A percentile compares a stretch with the other conserved stretches of the same genome.
These are phyloP conservation scores for Epizoanthus illoricatus DNA, from an alignment of 92 coral and sea anemone species.

Conservation along the genomic window DNA sequence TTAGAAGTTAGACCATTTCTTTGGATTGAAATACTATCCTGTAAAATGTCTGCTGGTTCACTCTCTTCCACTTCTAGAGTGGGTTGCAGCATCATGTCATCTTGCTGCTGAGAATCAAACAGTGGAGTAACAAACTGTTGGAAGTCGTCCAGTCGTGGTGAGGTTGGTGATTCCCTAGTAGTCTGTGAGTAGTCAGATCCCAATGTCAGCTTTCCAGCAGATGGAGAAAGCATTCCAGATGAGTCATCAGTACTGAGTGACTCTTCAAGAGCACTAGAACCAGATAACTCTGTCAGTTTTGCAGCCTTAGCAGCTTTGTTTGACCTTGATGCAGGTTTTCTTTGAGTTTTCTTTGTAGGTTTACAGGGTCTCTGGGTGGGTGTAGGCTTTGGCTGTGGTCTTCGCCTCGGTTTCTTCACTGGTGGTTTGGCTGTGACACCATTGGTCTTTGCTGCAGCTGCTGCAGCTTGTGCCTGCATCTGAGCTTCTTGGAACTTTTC, in stretches of 20 bases:
- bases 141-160: slow-evolving; percentile 70
- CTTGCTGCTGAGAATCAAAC: slow-evolving; percentile 77
- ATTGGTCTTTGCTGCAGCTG: slow-evolving; percentile 61
- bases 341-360: slow-evolving; percentile 59
- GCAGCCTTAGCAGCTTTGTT: slow-evolving; percentile 54
- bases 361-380: slow-evolving; percentile 60
- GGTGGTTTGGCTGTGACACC: slow-evolving; percentile 68
- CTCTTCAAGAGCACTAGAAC: slow-evolving; percentile 56
- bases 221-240: slow-evolving; percentile 68
- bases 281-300: slow-evolving; percentile 52
- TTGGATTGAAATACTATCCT: slow-evolving; percentile 42
- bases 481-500: slow-evolving; percentile 73
- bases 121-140: slow-evolving; percentile 72
- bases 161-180: slow-evolving; percentile 65
- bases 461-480: slow-evolving; percentile 71
- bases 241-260: slow-evolving; percentile 75
- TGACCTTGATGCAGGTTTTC: slow-evolving; percentile 71
- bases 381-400: slow-evolving; percentile 76
- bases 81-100: slow-evolving; percentile 58
- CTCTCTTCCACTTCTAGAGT: slow-evolving; percentile 61
- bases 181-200: slow-evolving; percentile 79
- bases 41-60: slow-evolving; percentile 43
- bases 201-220: slow-evolving; percentile 53
- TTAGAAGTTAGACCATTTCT: slow-evolving; percentile 63
- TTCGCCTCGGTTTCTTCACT: slow-evolving; percentile 86